Evolutionary conservation across 2,888 invertebrate species (phyloP).

Genomic region (Ecliptopera silaceata): DNA sequence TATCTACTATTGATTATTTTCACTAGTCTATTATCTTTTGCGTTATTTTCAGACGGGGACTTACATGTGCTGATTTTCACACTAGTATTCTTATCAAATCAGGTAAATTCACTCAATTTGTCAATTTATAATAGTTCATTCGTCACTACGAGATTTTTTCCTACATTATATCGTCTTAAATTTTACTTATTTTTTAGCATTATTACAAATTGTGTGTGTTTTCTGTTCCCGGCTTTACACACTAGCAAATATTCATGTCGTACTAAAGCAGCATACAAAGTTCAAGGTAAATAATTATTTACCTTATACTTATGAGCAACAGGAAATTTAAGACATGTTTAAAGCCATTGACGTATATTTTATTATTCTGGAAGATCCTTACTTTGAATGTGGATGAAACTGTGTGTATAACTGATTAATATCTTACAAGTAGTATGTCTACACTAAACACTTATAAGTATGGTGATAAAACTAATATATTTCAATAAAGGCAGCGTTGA

Average conservation of each 20-base stretch:
- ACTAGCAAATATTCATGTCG: neutral
- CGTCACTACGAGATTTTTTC: no score
- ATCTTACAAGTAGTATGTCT: no score
- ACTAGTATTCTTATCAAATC: neutral
- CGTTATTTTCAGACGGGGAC: constrained; percentile 22
- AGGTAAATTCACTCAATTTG: neutral
- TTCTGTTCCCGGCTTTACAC: neutral
- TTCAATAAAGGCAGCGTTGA: no score
- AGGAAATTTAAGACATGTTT: neutral
- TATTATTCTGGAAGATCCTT: neutral
- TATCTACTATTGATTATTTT: constrained; percentile 67
- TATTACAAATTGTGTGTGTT: no score
- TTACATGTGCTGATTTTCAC: constrained; percentile 3
- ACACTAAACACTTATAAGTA: no score
- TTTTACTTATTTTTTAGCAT: no score
- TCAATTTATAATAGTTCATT: no score
- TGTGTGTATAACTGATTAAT: no score
- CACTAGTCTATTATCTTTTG: constrained; percentile 52
- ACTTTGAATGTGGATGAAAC: no score
- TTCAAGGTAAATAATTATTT: neutral
- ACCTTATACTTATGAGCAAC: neutral
- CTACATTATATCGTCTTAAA: no score
- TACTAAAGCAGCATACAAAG: neutral
- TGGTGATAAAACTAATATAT: no score
- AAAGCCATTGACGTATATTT: neutral